A percentile compares a stretch with the other conserved stretches of the same genome.
phyloP scores from a whole-genome alignment of 2,113 vertebrate genomes.

The Varanus komodoensis region DNA sequence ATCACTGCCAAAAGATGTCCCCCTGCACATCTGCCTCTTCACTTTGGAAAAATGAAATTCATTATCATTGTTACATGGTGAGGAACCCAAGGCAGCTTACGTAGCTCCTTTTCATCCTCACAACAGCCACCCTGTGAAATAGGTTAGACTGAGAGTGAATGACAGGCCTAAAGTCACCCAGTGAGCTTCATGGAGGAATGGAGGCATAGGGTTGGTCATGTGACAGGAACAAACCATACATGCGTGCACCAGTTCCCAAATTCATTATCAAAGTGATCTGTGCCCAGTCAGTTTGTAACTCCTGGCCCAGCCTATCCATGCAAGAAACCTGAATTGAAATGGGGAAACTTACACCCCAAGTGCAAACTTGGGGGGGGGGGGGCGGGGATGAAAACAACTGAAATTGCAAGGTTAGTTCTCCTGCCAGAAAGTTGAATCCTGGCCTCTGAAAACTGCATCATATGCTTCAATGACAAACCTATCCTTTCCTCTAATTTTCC shows the following conservation, averaged over 20 bases:
- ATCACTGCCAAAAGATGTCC: no score
- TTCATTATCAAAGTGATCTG: background rate
- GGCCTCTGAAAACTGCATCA: background rate
- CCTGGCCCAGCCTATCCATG: background rate
- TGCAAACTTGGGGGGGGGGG: background rate
- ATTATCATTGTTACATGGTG: no score
- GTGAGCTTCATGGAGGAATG: no score
- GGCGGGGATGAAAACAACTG: constrained; percentile 10
- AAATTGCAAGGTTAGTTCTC: constrained; percentile 18
- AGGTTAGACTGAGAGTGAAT: no score
- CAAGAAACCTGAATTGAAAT: background rate
- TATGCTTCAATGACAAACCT: constrained; percentile 4
- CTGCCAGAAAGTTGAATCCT: background rate
- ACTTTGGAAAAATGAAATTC: no score
- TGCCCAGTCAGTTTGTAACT: background rate
- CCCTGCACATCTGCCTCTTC: no score
- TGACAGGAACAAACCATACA: background rate
- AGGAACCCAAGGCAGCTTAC: no score
- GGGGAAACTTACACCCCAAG: background rate
- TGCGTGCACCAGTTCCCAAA: background rate
- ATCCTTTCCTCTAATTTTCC: constrained; percentile 18
- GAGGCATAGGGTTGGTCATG: no score
- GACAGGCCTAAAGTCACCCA: no score
- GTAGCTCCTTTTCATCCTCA: no score
- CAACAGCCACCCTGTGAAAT: no score